phyloP scores from a whole-genome alignment of 2,888 invertebrate species.

The Amphipoea oculea region DNA sequence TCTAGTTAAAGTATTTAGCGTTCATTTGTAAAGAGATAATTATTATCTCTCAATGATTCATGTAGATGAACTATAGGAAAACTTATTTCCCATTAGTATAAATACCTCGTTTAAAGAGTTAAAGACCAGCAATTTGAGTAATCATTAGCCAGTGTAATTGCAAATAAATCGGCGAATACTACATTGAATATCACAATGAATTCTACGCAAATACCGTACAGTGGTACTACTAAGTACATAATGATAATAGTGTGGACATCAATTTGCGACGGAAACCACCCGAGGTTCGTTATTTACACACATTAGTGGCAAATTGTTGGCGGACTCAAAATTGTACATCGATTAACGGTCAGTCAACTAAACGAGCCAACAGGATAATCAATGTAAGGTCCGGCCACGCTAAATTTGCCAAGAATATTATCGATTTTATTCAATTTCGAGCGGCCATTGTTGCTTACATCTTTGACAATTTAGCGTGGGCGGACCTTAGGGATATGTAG shows the following conservation, averaged over 20 bases:
- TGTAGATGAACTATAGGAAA: not conserved
- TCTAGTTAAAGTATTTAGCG: not conserved
- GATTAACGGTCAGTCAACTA: conserved; percentile 55
- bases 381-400: not conserved
- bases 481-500: conserved; percentile 1
- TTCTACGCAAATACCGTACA: not conserved
- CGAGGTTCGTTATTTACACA: conserved; percentile 43
- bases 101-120: not conserved
- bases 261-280: conserved; percentile 31
- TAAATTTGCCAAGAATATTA: no score
- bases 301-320: conserved; percentile 46
- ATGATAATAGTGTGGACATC: conserved; percentile 23
- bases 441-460: no score
- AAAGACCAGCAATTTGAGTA: not conserved
- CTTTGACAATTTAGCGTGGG: no score
- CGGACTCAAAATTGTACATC: conserved; percentile 35
- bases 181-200: conserved; percentile 27
- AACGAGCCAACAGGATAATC: conserved; percentile 39
- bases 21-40: not conserved
- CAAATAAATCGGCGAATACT: conserved; percentile 1
- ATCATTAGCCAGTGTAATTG: conserved; percentile 1
- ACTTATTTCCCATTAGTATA: conserved; percentile 14
- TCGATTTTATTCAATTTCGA: no score
- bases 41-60: not conserved
- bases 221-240: conserved; percentile 18